Base-by-base conservation (phyloP, 2,113 vertebrate genomes). In the Callipepla squamata region DNA sequence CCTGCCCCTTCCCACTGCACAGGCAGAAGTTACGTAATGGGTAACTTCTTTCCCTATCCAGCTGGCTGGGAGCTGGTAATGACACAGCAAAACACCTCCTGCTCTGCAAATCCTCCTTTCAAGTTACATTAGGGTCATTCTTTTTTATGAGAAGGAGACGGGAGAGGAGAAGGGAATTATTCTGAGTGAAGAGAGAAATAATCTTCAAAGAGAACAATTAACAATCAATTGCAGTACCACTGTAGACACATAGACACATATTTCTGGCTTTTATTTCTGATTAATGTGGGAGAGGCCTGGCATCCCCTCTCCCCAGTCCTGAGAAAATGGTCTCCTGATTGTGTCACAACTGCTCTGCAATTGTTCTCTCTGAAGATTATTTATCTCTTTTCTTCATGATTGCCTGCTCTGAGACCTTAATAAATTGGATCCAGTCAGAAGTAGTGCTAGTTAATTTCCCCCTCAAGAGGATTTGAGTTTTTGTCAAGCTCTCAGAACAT, bases 171-270 rank as follows among this genome's bases (percentile, higher is more conserved):
- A 73, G 62, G 61, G 91, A 87, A 58, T 0, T 7, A 95, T 94
- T 84, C 93, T 85, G 89, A 79, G 91, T 81, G 85, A 72, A 69
- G 57, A 94, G 94, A 95, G 93, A 95, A 95, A 95, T 89, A 92
- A 95, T 96, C 86, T 89, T 93, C 90, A 91, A 87, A 94, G 36
- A 87, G 76, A 94, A 96, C 93, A 93, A 96, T 96, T 96, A 95
- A 85, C 91, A 82, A 94, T 96, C 87, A 90, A 74, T 97, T 94
- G 85, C 83, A 78, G 65, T 4, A 5, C 68, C 8, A 9, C 86
- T 93, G 80, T 72, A 86, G 65, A 92, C 75, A 90, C 94, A 96
- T 89, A 94, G 84, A 92, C 84, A 53, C 21, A 21, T 90, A 90
- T 89, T 94, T 94, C 89, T 92, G 66, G 51, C 86, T 94, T 95